Base-by-base conservation (phyloP, 2,797 vertebrate genomes). In the Clarias pachynema region DNA sequence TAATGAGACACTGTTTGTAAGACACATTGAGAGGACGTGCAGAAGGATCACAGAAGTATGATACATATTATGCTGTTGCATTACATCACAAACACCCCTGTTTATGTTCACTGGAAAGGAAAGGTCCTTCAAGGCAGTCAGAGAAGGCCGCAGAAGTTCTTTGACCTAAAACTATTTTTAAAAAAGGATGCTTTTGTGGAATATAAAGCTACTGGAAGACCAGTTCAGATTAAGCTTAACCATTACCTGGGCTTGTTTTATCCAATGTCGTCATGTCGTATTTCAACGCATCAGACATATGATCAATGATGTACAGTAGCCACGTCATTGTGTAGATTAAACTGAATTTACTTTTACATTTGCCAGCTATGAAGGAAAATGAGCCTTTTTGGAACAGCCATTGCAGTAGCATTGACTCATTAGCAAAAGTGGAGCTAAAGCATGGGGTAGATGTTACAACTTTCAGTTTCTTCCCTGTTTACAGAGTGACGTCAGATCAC, bases 1-100 rank as follows among this genome's bases (percentile, higher is more conserved):
- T 87, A 84, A 87, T 82, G 79, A 87, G 83, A 81, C 72, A 85
- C 79, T 70, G 70, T 81, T 77, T 84, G 53, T 69, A 74, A 87
- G 79, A 79, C 83, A 77, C 34, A 24, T 81, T 69, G 72, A 37
- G 66, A 59, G 44, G 18, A 16, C 18, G 60, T 78, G 77, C 63
- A 8, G 79, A 81, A 57, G 37, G 79, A 62, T 84, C 83, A 82
- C 49, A 57, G 65, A 72, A 86, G 68, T 82, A 65, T n/a, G 70
- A 60, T 75, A 68, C 44, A 72, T 72, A 56, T 74, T 69, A 40
- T 49, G 6, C 24, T 63, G 18, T 72, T 60, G 49, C 63, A 69
- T 69, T 22, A 70, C 62, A 53, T 53, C 12, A 53, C 49, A 53
- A 14, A 53, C 49, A 53, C 69, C 49, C 29, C 26, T 81, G 69